phyloP scores from a whole-genome alignment of 2,888 invertebrate genomes.

The Sepioteuthis lessoniana region DNA sequence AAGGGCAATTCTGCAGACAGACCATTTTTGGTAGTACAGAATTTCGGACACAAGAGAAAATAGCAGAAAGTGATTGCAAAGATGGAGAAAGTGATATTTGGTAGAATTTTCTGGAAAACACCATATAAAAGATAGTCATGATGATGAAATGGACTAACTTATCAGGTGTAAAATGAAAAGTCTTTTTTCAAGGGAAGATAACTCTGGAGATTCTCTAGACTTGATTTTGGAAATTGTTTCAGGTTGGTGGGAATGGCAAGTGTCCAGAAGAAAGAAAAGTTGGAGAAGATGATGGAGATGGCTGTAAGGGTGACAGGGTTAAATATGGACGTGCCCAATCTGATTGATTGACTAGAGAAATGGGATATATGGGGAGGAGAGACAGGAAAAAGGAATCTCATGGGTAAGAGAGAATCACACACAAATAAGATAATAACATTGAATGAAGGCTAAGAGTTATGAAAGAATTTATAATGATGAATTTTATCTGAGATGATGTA shows the following conservation, averaged over 20 bases:
- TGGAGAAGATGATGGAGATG: background rate
- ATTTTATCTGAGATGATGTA: background rate
- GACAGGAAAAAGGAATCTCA: background rate
- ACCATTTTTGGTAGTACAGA: too few species aligned
- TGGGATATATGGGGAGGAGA: background rate
- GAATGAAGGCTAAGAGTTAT: background rate
- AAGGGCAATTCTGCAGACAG: background rate
- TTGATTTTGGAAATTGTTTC: background rate
- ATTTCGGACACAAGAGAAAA: background rate
- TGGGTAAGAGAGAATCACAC: background rate
- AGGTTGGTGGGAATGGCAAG: background rate
- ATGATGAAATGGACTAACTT: background rate
- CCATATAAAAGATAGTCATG: background rate
- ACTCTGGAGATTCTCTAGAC: background rate
- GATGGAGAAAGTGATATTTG: background rate
- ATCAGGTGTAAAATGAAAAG: background rate
- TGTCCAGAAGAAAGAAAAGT: background rate
- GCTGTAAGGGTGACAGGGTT: background rate
- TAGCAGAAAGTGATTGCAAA: background rate
- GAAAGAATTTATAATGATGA: background rate
- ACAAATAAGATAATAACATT: constrained; percentile 20
- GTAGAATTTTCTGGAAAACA: background rate
- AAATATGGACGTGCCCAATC: background rate
- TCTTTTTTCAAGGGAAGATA: background rate
- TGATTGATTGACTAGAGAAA: constrained; percentile 33